Conservation (phyloP, 2,113 vertebrate genomes). For the Phasianus colchicus region DNA sequence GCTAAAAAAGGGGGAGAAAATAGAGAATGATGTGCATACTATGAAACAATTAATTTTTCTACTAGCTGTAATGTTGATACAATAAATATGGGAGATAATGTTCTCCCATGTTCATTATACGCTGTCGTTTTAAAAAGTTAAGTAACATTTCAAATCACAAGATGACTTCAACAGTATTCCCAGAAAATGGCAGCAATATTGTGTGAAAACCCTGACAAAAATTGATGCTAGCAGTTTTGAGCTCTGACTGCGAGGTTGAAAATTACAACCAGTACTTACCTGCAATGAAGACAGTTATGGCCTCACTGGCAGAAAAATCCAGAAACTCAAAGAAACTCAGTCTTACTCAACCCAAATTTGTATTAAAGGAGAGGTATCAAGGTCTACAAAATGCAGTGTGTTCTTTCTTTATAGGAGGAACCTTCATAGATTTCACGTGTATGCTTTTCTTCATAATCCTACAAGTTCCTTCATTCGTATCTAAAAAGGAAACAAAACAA, state of each 20-base stretch:
- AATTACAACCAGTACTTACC: background rate
- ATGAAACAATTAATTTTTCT: background rate
- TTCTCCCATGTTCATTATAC: background rate
- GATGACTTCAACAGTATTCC: background rate
- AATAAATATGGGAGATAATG: background rate
- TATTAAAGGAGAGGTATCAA: background rate
- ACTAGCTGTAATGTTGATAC: background rate
- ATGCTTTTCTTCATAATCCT: background rate
- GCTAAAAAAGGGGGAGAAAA: background rate
- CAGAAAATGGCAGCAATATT: background rate
- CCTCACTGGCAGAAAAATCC: background rate
- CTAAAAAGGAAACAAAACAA: background rate
- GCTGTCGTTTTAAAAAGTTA: background rate
- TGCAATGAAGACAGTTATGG: background rate
- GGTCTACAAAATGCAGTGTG: background rate
- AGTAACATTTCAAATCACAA: background rate
- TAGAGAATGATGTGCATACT: background rate
- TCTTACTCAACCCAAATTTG: background rate
- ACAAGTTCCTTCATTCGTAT: background rate
- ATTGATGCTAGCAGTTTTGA: background rate
- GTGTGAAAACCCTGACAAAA: background rate
- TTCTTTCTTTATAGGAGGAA: background rate
- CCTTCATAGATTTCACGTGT: background rate
- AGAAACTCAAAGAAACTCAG: background rate
- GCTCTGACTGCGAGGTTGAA: background rate